These are phyloP conservation scores for Agelas oroides DNA, from an alignment of 37 sponge, comb jelly and placozoan genomes.

Conservation along the genomic window DNA sequence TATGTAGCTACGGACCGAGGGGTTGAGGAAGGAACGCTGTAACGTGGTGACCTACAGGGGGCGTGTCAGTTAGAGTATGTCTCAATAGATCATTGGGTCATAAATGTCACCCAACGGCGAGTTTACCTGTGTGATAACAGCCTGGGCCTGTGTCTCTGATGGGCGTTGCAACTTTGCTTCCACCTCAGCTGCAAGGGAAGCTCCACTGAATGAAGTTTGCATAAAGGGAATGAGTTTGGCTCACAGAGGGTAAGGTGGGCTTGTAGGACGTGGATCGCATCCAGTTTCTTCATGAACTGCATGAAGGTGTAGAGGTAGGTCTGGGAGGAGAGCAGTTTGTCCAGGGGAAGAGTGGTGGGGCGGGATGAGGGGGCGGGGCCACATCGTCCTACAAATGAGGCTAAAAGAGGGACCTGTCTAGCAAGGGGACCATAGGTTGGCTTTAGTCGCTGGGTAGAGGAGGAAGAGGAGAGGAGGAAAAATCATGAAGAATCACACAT, in stretches of 20 bases:
- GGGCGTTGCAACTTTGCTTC: neutral
- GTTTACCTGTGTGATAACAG: constrained; percentile 3
- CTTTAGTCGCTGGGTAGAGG: constrained; percentile 9
- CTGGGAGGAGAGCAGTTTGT: constrained; percentile 6
- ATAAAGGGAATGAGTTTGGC: neutral
- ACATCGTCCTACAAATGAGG: constrained; percentile 5
- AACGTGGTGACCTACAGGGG: too few relatives aligned
- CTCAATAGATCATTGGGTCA: too few relatives aligned
- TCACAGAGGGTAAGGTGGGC: constrained; percentile 50
- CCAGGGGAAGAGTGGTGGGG: constrained; percentile 25
- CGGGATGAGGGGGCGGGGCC: neutral
- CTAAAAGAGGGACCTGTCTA: constrained; percentile 25
- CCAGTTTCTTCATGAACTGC: constrained; percentile 58
- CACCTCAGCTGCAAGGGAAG: constrained; percentile 27
- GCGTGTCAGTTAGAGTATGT: too few relatives aligned
- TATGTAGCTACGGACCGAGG: constrained; percentile 24
- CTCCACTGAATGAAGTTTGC: too few relatives aligned
- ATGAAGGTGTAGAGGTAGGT: constrained; percentile 67
- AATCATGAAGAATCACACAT: too few relatives aligned
- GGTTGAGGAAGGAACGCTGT: neutral
- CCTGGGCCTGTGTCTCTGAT: neutral
- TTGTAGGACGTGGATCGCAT: constrained; percentile 48
- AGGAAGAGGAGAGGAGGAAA: too few relatives aligned
- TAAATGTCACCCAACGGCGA: too few relatives aligned
- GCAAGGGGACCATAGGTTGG: constrained; percentile 16